phyloP scores from a whole-genome alignment of 2,113 vertebrate species.

The Pangasianodon hypophthalmus region DNA sequence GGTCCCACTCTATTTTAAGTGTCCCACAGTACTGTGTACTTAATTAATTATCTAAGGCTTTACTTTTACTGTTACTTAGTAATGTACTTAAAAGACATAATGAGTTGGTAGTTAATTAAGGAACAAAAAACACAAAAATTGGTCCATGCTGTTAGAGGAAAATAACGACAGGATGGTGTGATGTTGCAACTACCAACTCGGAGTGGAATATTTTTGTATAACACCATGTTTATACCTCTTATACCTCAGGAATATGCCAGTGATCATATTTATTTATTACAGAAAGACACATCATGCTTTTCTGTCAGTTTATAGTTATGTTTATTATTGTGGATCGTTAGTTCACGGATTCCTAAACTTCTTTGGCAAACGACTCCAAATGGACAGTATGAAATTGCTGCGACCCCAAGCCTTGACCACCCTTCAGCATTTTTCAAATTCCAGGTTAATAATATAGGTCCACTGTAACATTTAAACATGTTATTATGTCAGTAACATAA shows the following conservation, averaged over 20 bases:
- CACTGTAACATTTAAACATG: no score
- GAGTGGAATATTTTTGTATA: background rate
- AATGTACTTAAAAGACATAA: background rate
- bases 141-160: background rate
- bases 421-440: no score
- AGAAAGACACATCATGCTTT: background rate
- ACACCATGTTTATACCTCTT: background rate
- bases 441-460: no score
- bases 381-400: no score
- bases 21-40: background rate
- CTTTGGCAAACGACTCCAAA: background rate
- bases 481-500: no score
- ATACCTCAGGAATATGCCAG: background rate
- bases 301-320: background rate
- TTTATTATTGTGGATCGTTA: no score
- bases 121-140: background rate
- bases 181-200: background rate
- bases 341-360: background rate
- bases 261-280: background rate
- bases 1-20: constrained; percentile 3
- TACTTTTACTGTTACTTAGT: background rate
- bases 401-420: no score
- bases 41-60: background rate
- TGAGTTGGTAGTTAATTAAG: background rate
- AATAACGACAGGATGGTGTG: background rate